These are phyloP conservation scores for Himalopsyche anomala DNA, from an alignment of 2,888 invertebrate genomes.

Conservation along the genomic window DNA sequence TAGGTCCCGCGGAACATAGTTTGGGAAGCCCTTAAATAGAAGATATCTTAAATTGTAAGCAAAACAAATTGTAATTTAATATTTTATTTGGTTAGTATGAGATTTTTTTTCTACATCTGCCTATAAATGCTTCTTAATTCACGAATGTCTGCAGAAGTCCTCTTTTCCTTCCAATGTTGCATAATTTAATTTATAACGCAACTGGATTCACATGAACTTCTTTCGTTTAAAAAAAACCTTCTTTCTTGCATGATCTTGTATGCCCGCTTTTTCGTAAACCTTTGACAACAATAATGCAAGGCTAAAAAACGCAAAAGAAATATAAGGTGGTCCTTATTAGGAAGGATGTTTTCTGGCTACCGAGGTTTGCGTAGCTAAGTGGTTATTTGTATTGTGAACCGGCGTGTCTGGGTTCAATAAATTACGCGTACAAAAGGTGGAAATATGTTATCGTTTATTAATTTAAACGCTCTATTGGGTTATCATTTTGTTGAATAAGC, in stretches of 20 bases:
- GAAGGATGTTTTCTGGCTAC: not conserved
- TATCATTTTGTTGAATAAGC: too few species aligned
- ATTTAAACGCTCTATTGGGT: too few species aligned
- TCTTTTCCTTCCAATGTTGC: too few species aligned
- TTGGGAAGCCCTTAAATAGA: too few species aligned
- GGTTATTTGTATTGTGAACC: not conserved
- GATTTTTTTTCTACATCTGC: too few species aligned
- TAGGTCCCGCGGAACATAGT: too few species aligned
- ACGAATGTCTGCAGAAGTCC: too few species aligned
- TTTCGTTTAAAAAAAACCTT: conserved; percentile 2
- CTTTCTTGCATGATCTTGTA: not conserved
- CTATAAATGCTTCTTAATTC: too few species aligned
- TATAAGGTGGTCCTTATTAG: conserved; percentile 28
- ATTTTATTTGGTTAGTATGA: too few species aligned
- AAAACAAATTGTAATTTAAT: too few species aligned
- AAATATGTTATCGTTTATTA: too few species aligned
- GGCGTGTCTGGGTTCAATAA: not conserved
- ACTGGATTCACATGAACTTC: not conserved
- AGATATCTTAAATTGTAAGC: too few species aligned
- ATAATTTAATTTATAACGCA: conserved; percentile 16
- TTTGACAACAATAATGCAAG: conserved; percentile 23
- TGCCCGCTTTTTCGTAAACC: conserved; percentile 4
- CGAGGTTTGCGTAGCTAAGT: not conserved
- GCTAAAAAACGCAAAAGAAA: conserved; percentile 24
- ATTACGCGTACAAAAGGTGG: not conserved